Base-by-base conservation (phyloP, 2,797 vertebrate species). In the Sphaeramia orbicularis region DNA sequence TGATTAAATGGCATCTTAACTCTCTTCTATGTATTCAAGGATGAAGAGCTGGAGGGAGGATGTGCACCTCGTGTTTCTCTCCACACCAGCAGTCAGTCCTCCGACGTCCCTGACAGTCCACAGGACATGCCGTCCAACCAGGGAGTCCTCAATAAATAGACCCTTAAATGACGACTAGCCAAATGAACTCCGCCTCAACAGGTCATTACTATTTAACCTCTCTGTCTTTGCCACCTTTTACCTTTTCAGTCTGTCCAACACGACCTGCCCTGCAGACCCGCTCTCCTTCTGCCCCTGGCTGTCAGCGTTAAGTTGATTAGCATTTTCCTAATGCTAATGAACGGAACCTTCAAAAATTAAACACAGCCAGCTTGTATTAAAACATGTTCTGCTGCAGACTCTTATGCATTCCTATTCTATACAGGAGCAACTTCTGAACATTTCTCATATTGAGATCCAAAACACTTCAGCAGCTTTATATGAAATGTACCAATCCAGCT, bases 41-140 rank as follows among this genome's bases (percentile, higher is more conserved):
- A 95, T 76, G 93, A 94, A 32, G 94, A 95, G 27, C 50, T 89
- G 66, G 86, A 82, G 0, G 63, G 62, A 12, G 65, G 19, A 42
- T 41, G 1, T 0, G 14, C 3, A 14, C 56, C 4, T 14, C 45
- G 4, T 14, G n/a, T 53, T 12, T 67, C 51, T 18, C 63, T 64
- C 2, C 56, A 19, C 4, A 2, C 38, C 38, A 61, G 66, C 10
- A 35, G 35, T 65, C 80, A 30, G 5, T 36, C 81, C 8, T 15
- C 50, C 10, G n/a, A 30, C 1, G 13, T 6, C 11, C 43, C 61
- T 8, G 58, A 56, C 56, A 56, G 48, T 41, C 52, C 68, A n/a
- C 24, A 11, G 50, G 63, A 78, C 16, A 35, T 18, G 13, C 43
- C 24, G 0, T 71, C 80, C 73, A 58, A 74, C 48, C 65, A 77